A percentile compares a stretch with the other conserved stretches of the same genome.
phyloP scores from a whole-genome alignment of 2,888 invertebrate species.

The Drosophila maculinotata region DNA sequence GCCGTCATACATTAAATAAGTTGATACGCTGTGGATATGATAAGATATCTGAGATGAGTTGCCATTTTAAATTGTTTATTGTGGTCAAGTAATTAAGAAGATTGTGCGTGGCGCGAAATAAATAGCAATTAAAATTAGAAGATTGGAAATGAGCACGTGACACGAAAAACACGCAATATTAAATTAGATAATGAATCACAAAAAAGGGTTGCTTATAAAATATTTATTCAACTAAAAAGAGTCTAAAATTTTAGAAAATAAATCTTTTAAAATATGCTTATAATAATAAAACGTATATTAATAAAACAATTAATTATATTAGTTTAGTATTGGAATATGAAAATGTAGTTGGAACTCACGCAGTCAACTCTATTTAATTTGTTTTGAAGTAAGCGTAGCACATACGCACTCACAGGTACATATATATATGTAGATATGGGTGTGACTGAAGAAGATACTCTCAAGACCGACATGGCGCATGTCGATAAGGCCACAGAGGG shows the following conservation, averaged over 20 bases:
- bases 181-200: no score
- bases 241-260: no score
- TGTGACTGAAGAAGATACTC: slow-evolving; percentile 27
- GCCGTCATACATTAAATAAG: slow-evolving; percentile 9
- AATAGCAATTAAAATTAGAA: neutral
- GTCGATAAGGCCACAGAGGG: slow-evolving; percentile 27
- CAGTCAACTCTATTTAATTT: neutral
- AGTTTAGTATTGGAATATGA: no score
- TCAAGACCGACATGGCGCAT: slow-evolving; percentile 20
- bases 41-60: slow-evolving; percentile 10
- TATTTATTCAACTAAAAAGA: no score
- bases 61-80: neutral
- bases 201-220: no score
- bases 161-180: neutral
- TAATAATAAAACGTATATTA: no score
- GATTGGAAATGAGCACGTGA: slow-evolving; percentile 4
- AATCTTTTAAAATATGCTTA: no score
- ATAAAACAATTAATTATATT: no score
- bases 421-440: slow-evolving; percentile 9
- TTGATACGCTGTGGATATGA: neutral
- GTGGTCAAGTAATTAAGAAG: slow-evolving; percentile 2
- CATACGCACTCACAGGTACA: neutral
- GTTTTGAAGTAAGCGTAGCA: slow-evolving; percentile 1
- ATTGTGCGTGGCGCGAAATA: neutral
- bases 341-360: neutral